These are phyloP conservation scores for Mactra quadrangularis DNA, from an alignment of 1,140 invertebrate species.

Conservation along the genomic window DNA sequence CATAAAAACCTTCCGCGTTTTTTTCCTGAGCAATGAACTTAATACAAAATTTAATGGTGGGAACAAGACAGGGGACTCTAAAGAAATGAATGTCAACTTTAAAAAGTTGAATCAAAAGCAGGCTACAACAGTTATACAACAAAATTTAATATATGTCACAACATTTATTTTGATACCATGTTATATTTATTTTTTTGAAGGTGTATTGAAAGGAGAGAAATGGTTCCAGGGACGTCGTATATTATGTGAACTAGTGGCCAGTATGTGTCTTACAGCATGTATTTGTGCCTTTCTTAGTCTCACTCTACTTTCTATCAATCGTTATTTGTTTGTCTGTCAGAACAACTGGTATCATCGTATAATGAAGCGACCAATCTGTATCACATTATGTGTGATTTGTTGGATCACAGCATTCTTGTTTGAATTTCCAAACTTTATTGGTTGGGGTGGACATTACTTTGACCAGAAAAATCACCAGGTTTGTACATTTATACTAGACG, in stretches of 20 bases:
- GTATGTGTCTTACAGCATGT: conserved; percentile 79
- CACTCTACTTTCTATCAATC: conserved; percentile 76
- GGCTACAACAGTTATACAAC: no score
- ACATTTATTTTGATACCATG: no score
- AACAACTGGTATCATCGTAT: conserved; percentile 70
- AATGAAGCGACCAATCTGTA: conserved; percentile 52
- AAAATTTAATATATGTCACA: no score
- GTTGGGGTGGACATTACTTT: conserved; percentile 79
- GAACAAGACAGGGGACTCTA: no score
- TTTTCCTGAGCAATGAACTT: no score
- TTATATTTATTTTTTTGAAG: conserved; percentile 46
- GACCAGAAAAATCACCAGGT: conserved; percentile 76
- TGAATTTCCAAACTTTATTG: conserved; percentile 80
- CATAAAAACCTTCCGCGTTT: no score
- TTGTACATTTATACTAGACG: background rate
- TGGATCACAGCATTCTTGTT: conserved; percentile 77
- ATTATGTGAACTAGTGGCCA: conserved; percentile 76
- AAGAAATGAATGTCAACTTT: no score
- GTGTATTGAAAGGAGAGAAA: conserved; percentile 75
- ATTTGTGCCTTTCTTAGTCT: conserved; percentile 80
- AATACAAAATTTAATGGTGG: no score
- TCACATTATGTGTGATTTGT: conserved; percentile 65
- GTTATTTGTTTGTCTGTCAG: conserved; percentile 79
- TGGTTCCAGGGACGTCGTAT: conserved; percentile 75
- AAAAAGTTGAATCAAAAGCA: no score